phyloP scores from a whole-genome alignment of 1,140 invertebrate genomes.

The Lordiphosa clarofinis region DNA sequence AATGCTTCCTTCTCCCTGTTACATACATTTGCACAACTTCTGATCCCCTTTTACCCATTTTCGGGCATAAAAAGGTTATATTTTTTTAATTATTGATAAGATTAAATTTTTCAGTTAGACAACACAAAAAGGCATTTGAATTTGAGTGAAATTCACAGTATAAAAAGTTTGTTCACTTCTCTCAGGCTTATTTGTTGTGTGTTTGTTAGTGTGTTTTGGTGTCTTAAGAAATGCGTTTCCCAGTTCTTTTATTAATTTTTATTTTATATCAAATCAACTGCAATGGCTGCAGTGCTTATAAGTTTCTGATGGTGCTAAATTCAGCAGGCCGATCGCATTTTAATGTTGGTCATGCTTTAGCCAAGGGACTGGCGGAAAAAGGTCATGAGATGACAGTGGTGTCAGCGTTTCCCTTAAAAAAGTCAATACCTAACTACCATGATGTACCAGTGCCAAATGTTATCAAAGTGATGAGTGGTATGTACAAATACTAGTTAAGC shows the following conservation, averaged over 20 bases:
- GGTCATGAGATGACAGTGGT: conserved; percentile 82
- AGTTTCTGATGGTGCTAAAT: conserved; percentile 79
- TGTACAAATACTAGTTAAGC: not conserved
- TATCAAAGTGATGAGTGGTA: conserved; percentile 25
- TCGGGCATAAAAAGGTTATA: no score
- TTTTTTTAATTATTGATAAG: no score
- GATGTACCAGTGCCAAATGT: conserved; percentile 71
- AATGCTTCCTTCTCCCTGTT: no score
- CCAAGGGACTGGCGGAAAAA: conserved; percentile 80
- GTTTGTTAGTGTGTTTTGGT: no score
- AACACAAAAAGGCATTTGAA: no score
- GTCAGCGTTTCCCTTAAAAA: conserved; percentile 80
- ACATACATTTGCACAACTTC: no score
- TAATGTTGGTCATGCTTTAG: conserved; percentile 80
- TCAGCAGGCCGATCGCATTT: conserved; percentile 81
- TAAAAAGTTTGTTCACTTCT: no score
- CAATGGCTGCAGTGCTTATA: conserved; percentile 26
- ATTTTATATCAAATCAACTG: conserved; percentile 16
- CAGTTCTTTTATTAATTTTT: conserved; percentile 18
- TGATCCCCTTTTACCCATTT: no score
- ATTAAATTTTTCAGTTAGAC: no score
- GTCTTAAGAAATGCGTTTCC: conserved; percentile 5
- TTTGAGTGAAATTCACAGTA: no score
- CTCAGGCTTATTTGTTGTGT: no score
- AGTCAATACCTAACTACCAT: conserved; percentile 79